Percentiles rank a stretch among this genome's conserved stretches.
Evolutionary conservation across 2,113 vertebrate species (phyloP).

Genomic region (Corythornis madagascariensis): DNA sequence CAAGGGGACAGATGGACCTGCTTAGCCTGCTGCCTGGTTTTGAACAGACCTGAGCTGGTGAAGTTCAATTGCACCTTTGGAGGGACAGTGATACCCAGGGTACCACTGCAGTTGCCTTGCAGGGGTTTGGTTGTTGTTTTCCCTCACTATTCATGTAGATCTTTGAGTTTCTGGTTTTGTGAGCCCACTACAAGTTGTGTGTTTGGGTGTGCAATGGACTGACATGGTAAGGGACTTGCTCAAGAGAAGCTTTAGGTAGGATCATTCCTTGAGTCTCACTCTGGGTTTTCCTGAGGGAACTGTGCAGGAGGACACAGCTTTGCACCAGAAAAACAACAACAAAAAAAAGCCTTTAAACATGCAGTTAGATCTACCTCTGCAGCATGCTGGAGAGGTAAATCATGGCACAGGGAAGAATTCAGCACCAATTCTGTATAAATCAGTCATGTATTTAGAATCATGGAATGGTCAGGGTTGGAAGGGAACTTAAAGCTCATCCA

Average conservation of each 20-base stretch:
- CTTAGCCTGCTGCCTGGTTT: background rate
- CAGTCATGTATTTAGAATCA: fast-evolving
- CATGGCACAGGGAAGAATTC: background rate
- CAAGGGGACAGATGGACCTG: background rate
- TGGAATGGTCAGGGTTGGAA: no score
- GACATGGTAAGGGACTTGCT: background rate
- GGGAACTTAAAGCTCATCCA: no score
- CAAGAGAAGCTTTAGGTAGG: background rate
- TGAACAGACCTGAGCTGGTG: background rate
- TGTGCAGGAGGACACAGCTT: background rate
- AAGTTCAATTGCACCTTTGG: background rate
- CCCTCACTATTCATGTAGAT: background rate
- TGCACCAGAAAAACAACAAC: background rate
- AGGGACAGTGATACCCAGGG: background rate
- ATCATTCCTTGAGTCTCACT: background rate
- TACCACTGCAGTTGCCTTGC: fast-evolving
- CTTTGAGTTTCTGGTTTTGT: background rate
- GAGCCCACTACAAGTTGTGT: fast-evolving
- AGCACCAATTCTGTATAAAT: background rate
- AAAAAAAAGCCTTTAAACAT: background rate
- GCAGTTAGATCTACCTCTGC: background rate
- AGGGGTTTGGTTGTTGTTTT: background rate
- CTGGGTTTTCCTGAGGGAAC: background rate
- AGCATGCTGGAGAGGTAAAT: background rate
- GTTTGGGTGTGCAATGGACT: background rate